Evolutionary conservation across 2,888 invertebrate genomes (phyloP).

Genomic region (Eupithecia subfuscata): DNA sequence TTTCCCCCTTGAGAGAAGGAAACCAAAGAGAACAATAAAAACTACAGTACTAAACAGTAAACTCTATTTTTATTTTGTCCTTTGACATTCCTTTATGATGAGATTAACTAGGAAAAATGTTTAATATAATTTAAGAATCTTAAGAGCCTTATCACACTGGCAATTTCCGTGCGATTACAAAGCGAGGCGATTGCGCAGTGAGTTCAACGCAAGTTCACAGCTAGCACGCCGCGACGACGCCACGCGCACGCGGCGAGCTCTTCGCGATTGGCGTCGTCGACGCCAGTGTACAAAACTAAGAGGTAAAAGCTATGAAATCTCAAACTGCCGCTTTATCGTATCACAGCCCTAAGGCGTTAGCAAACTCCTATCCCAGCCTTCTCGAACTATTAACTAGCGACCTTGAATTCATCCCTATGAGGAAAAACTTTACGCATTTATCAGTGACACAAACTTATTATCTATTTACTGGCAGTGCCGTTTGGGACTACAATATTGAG

Average conservation of each 20-base stretch:
- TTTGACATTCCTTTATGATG: no score
- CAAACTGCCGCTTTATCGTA: slow-evolving; percentile 2
- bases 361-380: slow-evolving; percentile 25
- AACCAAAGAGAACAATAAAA: no score
- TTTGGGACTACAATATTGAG: slow-evolving; percentile 35
- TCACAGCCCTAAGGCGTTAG: slow-evolving; percentile 14
- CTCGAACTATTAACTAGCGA: slow-evolving; percentile 33
- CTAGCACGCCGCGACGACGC: no score
- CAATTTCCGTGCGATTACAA: no score
- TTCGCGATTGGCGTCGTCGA: no score
- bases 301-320: background rate
- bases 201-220: no score
- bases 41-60: no score
- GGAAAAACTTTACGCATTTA: slow-evolving; percentile 47
- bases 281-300: background rate
- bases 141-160: no score
- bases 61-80: no score
- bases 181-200: no score
- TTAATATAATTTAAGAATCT: background rate
- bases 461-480: slow-evolving; percentile 43
- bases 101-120: background rate
- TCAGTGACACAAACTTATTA: slow-evolving; percentile 46
- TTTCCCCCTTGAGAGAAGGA: no score
- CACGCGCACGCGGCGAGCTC: no score
- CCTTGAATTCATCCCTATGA: slow-evolving; percentile 42